Conservation (phyloP, 2,113 vertebrate species). For the Neotragus pygmaeus region DNA sequence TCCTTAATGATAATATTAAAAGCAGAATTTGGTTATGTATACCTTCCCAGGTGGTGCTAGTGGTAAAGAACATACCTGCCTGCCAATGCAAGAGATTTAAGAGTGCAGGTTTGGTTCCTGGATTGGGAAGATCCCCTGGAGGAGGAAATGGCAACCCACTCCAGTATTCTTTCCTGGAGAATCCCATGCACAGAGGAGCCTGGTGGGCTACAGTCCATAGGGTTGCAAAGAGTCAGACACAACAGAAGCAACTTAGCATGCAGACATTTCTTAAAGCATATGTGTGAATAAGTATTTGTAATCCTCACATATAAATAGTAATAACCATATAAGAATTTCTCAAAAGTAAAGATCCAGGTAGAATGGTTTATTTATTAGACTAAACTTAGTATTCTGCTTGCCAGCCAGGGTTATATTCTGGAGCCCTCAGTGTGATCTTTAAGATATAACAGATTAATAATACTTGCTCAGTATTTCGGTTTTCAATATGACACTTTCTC, state of each 20-base stretch:
- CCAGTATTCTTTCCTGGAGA: not conserved
- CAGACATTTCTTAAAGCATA: not conserved
- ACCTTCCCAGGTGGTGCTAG: not conserved
- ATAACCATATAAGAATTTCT: not conserved
- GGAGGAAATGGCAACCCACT: not conserved
- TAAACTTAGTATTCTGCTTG: not conserved
- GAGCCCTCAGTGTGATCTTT: not conserved
- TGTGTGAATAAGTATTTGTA: not conserved
- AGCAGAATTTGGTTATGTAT: not conserved
- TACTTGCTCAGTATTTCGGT: not conserved
- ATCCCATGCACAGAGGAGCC: not conserved
- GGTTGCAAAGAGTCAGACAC: not conserved
- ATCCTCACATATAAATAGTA: not conserved
- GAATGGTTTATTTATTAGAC: not conserved
- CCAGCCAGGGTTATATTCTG: not conserved
- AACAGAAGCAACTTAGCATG: fast-evolving
- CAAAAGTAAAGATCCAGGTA: not conserved
- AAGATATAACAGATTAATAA: not conserved
- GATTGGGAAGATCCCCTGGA: not conserved
- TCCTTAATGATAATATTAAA: not conserved
- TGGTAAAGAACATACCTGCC: not conserved
- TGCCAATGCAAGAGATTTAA: not conserved
- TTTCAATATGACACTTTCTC: not conserved
- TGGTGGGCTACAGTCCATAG: not conserved
- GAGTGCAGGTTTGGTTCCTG: not conserved